Evolutionary conservation across 2,888 invertebrate species (phyloP).

Genomic region (Achlya flavicornis): DNA sequence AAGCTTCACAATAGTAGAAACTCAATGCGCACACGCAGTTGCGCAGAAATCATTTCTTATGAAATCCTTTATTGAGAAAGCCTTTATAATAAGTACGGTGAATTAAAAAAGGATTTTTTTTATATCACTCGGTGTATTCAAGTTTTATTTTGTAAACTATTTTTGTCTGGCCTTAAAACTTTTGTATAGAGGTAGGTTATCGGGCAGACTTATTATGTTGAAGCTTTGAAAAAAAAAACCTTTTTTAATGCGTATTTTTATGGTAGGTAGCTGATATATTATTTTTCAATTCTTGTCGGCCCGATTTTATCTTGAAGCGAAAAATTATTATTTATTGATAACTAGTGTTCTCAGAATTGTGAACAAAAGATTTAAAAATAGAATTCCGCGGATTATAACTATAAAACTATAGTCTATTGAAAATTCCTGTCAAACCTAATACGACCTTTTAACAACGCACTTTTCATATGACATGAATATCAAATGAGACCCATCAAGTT

Average conservation of each 20-base stretch:
- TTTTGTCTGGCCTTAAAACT: constrained; percentile 16
- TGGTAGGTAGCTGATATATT: neutral
- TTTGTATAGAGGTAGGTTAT: neutral
- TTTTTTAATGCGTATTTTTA: neutral
- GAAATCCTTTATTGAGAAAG: constrained; percentile 8
- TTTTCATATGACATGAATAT: constrained; percentile 73
- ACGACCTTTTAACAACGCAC: constrained; percentile 70
- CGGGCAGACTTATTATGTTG: constrained; percentile 1
- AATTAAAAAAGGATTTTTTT: constrained; percentile 22
- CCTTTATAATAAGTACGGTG: constrained; percentile 19
- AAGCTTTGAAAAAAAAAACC: neutral
- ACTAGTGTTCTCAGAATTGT: neutral
- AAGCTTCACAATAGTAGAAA: constrained; percentile 2
- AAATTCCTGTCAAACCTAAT: constrained; percentile 67
- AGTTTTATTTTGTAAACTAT: constrained; percentile 30
- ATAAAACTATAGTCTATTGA: constrained; percentile 48
- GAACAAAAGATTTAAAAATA: constrained; percentile 47
- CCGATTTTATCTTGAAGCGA: neutral
- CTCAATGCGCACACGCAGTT: constrained; percentile 7
- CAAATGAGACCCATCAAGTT: constrained; percentile 53
- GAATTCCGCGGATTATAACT: constrained; percentile 44
- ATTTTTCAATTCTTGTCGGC: too few species aligned
- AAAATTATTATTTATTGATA: neutral
- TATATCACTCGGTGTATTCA: constrained; percentile 17
- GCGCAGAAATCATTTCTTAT: constrained; percentile 4